Evolutionary conservation across 2,888 invertebrate species (phyloP), one percentile per base, ranked within the genome.

Genomic region (Drosophila birchii): DNA sequence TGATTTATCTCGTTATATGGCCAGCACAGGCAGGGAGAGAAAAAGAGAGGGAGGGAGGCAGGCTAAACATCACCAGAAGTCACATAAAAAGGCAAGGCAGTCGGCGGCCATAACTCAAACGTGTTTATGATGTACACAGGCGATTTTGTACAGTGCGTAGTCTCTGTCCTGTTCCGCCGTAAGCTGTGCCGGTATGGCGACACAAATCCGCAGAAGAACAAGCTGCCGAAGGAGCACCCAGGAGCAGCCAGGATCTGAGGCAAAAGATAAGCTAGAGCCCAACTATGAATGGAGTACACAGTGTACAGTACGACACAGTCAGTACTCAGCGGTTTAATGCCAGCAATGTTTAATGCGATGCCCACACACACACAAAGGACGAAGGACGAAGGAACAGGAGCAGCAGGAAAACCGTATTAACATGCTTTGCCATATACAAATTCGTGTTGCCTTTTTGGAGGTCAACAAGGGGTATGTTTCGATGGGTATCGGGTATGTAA

Each of bases 1-100:
- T 90, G 90, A 89, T 89, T 90, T 89, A 89, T 89, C 88, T 89
- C 82, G 90, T 85, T 79, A 81, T 80, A 81, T 79, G 87, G 78
- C 73, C 70, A 49, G 57, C 58, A 73, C 79, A 60, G 72, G 68
- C 69, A 53, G 66, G 55, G 53, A 20, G 39, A 41, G 16, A 29
- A 1, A 53, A 60, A 53, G 53, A 18, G 39, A 44, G 16, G 8
- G 29, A 29, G 29, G 29, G 8, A 29, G 29, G 9, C n/a, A 39
- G 41, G 29, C 20, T 29, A 29, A 26, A 45, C 70, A 23, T 39
- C 80, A 75, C 73, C 82, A 78, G 77, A 88, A 88, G 89, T 88
- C 87, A 72, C 49, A 80, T 81, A 84, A 79, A 86, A 79, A 69
- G 77, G 71, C 75, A 73, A 78, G 54, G 38, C 38, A 41, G 66